Evolutionary conservation across 2,113 vertebrate species (phyloP).

Genomic region (Haliaeetus leucogaster): DNA sequence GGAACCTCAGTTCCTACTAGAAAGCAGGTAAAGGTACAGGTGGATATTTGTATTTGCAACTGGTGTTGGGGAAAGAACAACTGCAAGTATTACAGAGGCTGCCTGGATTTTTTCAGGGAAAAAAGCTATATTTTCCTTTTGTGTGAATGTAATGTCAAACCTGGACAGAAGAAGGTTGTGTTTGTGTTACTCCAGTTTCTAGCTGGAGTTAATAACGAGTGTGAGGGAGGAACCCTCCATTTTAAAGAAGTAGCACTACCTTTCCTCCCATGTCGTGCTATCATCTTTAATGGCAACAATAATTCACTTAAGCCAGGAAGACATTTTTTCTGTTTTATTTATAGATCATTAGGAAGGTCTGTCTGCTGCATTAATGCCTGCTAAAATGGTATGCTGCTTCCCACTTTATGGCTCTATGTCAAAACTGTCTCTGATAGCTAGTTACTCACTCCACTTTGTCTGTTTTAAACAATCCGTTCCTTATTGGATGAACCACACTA

Average conservation of each 20-base stretch:
- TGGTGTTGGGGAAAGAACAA: neutral
- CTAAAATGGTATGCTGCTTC: slow-evolving; percentile 27
- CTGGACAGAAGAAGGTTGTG: neutral
- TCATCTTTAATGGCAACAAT: slow-evolving; percentile 66
- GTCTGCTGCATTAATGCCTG: slow-evolving; percentile 58
- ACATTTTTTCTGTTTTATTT: slow-evolving; percentile 67
- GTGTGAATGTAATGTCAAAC: neutral
- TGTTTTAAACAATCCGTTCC: slow-evolving; percentile 56
- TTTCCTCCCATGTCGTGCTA: slow-evolving; percentile 53
- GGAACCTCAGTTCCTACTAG: neutral
- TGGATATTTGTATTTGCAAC: neutral
- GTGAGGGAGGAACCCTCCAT: slow-evolving; percentile 15
- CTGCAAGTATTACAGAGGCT: neutral
- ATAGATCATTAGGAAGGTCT: slow-evolving; percentile 67
- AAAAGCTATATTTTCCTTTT: neutral
- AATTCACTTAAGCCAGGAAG: slow-evolving; percentile 67
- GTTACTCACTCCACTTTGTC: slow-evolving; percentile 46
- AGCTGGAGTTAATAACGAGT: slow-evolving; percentile 8
- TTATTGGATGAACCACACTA: slow-evolving; percentile 44
- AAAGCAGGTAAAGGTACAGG: neutral
- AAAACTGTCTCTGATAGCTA: slow-evolving; percentile 65
- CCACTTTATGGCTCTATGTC: slow-evolving; percentile 64
- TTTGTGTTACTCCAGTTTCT: slow-evolving; percentile 18
- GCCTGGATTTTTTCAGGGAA: neutral
- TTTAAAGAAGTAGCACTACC: slow-evolving; percentile 51